A percentile compares a stretch with the other conserved stretches of the same genome.
Conservation (phyloP, 2,797 vertebrate genomes). For the Calcarius lapponicus region DNA sequence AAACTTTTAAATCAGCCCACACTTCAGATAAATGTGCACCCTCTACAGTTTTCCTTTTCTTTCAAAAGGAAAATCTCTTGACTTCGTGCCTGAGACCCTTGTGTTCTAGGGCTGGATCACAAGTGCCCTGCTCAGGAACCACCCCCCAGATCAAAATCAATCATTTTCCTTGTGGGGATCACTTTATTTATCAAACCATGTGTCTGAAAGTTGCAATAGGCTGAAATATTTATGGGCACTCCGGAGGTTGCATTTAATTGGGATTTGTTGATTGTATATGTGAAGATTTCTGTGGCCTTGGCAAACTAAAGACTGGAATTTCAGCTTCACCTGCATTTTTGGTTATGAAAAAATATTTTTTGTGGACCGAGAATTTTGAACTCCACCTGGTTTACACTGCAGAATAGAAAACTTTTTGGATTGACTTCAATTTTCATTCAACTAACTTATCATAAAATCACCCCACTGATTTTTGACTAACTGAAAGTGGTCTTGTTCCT, state of each 20-base stretch:
- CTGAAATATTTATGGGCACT: neutral
- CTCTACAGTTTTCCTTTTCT: neutral
- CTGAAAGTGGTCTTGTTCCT: neutral
- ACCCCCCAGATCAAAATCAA: neutral
- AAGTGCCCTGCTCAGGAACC: neutral
- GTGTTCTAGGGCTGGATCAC: neutral
- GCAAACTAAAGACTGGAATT: neutral
- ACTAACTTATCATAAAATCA: neutral
- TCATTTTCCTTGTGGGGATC: neutral
- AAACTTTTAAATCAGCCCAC: conserved; percentile 26
- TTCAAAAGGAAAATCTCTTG: neutral
- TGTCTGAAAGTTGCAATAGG: neutral
- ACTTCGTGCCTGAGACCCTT: neutral
- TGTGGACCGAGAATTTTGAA: neutral
- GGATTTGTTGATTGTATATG: neutral
- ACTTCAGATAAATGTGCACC: neutral
- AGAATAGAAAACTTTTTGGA: neutral
- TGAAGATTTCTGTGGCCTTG: neutral
- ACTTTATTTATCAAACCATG: neutral
- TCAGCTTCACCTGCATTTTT: neutral
- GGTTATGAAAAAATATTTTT: neutral
- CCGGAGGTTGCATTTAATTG: neutral
- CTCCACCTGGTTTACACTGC: neutral
- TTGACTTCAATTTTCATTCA: neutral
- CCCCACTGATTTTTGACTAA: neutral